A percentile compares a stretch with the other conserved stretches of the same genome.
These are phyloP conservation scores for Hydra vulgaris DNA, from an alignment of 30 jellyfish, hydroid and myxozoan species.

Conservation along the genomic window DNA sequence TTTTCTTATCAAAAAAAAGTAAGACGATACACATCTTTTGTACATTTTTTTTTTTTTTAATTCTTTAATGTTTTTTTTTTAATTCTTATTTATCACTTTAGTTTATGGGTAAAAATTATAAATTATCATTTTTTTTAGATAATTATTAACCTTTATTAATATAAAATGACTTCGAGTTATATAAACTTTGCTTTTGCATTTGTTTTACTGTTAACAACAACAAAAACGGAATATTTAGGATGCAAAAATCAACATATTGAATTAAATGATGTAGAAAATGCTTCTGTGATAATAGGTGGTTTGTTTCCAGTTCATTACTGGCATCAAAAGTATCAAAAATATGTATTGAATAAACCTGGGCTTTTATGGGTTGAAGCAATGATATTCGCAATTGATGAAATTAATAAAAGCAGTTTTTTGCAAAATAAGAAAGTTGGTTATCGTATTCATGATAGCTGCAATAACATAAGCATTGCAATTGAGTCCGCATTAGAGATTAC, in stretches of 20 bases:
- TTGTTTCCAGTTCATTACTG: constrained; percentile 79
- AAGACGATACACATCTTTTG: too few species aligned
- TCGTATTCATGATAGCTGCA: constrained; percentile 78
- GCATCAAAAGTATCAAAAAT: constrained; percentile 17
- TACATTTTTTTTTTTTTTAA: too few species aligned
- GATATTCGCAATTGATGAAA: constrained; percentile 73
- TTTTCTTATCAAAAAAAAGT: too few species aligned
- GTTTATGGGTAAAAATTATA: too few species aligned
- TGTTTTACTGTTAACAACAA: too few species aligned
- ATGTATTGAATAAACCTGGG: constrained; percentile 44
- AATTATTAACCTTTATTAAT: too few species aligned
- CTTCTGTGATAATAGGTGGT: constrained; percentile 66
- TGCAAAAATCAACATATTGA: background rate
- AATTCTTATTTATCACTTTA: too few species aligned
- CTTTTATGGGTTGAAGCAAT: constrained; percentile 86
- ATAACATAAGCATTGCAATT: constrained; percentile 53
- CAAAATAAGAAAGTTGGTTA: constrained; percentile 60
- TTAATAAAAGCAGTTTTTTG: constrained; percentile 47
- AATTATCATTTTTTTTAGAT: too few species aligned
- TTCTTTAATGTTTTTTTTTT: too few species aligned
- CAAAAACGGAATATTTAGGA: too few species aligned
- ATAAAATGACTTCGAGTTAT: too few species aligned
- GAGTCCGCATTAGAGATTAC: constrained; percentile 60
- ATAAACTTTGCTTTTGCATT: too few species aligned
- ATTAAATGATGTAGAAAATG: background rate